These are phyloP conservation scores for Hydraecia micacea DNA, from an alignment of 2,888 invertebrate genomes.

Conservation along the genomic window DNA sequence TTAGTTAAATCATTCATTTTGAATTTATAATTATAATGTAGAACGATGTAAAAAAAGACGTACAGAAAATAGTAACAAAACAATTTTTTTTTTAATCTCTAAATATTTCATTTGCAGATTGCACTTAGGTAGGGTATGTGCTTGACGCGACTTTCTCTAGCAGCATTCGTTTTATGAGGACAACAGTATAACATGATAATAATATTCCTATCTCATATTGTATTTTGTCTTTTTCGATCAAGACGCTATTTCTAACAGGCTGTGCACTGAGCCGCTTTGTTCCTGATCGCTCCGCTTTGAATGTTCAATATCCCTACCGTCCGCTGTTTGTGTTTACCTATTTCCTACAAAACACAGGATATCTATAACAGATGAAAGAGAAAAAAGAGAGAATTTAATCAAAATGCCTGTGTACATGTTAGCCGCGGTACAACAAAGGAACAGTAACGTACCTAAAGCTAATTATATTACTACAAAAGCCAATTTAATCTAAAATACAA, in stretches of 20 bases:
- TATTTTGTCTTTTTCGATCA: neutral
- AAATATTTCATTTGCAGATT: constrained; percentile 10
- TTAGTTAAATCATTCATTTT: too few species aligned
- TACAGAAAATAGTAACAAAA: too few species aligned
- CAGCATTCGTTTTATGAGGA: neutral
- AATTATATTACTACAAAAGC: constrained; percentile 53
- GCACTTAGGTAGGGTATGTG: neutral
- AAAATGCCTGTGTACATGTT: constrained; percentile 36
- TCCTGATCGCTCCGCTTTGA: constrained; percentile 20
- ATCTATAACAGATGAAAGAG: constrained; percentile 28
- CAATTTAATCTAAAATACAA: constrained; percentile 45
- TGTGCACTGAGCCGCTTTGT: constrained; percentile 22
- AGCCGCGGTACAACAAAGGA: constrained; percentile 42
- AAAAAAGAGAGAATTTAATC: constrained; percentile 37
- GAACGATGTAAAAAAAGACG: too few species aligned
- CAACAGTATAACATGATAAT: neutral
- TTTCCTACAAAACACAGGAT: constrained; percentile 24
- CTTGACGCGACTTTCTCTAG: neutral
- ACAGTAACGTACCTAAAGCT: constrained; percentile 31
- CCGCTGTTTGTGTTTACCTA: constrained; percentile 24
- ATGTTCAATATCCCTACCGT: constrained; percentile 12
- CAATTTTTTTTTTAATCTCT: too few species aligned
- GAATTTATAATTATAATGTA: too few species aligned
- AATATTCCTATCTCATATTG: neutral
- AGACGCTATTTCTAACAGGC: neutral